Conservation (phyloP, 2,888 invertebrate species). For the Trichogramma evanescens region DNA sequence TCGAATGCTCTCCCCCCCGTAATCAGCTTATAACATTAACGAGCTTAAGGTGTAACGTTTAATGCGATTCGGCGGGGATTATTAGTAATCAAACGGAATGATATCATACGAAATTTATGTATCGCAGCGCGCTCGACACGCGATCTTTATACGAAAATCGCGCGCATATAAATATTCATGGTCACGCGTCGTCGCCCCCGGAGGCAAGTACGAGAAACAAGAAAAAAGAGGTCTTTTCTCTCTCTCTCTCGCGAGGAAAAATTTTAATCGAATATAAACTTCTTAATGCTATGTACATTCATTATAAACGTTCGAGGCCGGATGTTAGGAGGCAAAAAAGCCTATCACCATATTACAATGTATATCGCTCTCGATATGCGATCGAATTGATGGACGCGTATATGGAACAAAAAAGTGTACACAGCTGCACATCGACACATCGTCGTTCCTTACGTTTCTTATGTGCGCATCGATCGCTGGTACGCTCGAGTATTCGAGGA, state of each 20-base stretch:
- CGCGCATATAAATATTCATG: neutral
- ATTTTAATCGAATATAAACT: too few species aligned
- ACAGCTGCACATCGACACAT: too few species aligned
- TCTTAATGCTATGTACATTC: too few species aligned
- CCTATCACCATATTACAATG: too few species aligned
- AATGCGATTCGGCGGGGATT: slow-evolving; percentile 8
- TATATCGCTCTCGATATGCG: too few species aligned
- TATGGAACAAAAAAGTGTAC: too few species aligned
- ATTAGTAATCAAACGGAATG: slow-evolving; percentile 2
- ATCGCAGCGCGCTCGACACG: neutral
- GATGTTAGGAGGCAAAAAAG: too few species aligned
- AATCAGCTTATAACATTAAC: slow-evolving; percentile 15
- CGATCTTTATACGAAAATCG: neutral
- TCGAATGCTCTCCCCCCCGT: neutral
- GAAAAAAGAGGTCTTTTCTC: neutral
- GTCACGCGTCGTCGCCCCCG: neutral
- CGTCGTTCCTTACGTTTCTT: too few species aligned
- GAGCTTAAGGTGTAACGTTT: slow-evolving; percentile 11
- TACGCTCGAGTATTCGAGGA: slow-evolving; percentile 22
- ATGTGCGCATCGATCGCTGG: neutral
- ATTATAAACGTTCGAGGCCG: too few species aligned
- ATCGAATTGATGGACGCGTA: too few species aligned
- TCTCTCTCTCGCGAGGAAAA: neutral
- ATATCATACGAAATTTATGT: neutral
- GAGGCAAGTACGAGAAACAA: neutral